Conservation (phyloP, 2,797 vertebrate genomes). For the Malurus leucopterus region DNA sequence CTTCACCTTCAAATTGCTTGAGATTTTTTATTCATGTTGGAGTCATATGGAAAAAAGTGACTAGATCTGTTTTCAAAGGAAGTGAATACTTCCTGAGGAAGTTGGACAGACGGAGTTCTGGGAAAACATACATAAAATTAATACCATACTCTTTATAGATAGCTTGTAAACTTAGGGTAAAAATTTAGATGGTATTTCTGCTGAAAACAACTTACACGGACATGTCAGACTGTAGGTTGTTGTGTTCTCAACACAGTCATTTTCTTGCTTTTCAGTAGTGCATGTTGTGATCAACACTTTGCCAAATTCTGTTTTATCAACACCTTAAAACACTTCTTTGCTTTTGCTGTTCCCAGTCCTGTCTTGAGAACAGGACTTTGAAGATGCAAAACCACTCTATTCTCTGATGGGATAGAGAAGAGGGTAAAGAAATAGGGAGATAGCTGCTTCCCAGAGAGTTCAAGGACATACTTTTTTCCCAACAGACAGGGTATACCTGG, state of each 20-base stretch:
- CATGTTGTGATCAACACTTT: neutral
- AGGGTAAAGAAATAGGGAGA: neutral
- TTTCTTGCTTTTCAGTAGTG: neutral
- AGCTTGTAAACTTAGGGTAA: neutral
- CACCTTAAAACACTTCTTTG: neutral
- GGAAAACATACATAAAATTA: constrained; percentile 25
- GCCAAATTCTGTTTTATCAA: neutral
- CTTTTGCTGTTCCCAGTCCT: neutral
- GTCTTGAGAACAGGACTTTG: neutral
- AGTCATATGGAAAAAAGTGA: neutral
- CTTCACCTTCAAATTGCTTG: neutral
- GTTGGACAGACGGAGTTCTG: constrained; percentile 2
- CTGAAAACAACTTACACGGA: neutral
- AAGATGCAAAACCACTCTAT: neutral
- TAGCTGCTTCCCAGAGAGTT: neutral
- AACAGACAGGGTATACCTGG: neutral
- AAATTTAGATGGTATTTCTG: neutral
- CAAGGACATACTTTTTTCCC: neutral
- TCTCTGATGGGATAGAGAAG: neutral
- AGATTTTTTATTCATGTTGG: neutral
- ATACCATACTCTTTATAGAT: neutral
- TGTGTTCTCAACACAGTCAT: neutral
- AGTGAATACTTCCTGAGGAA: constrained; percentile 60
- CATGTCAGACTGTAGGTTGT: neutral
- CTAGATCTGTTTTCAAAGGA: constrained; percentile 42